phyloP scores from a whole-genome alignment of 2,888 invertebrate genomes.

The Brachyopa scutellaris region DNA sequence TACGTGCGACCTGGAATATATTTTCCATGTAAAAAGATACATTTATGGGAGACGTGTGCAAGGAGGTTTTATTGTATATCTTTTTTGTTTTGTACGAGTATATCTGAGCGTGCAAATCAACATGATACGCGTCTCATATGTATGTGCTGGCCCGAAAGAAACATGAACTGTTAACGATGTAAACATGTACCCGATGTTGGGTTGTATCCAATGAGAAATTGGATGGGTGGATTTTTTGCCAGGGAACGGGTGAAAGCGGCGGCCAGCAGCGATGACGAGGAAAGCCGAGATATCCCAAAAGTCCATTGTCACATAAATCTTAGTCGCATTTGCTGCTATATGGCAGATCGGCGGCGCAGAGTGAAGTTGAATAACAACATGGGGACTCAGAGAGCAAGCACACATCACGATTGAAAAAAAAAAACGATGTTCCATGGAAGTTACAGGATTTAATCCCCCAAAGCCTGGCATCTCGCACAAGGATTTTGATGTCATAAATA shows the following conservation, averaged over 20 bases:
- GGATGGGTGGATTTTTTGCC: background rate
- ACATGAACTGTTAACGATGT: slow-evolving; percentile 73
- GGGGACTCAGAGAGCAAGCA: slow-evolving; percentile 24
- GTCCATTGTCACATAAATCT: slow-evolving; percentile 69
- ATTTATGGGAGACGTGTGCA: slow-evolving; percentile 54
- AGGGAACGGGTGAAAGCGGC: background rate
- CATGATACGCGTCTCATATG: slow-evolving; percentile 59
- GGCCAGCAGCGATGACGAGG: slow-evolving; percentile 38
- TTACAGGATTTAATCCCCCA: slow-evolving; percentile 46
- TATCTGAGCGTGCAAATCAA: slow-evolving; percentile 72
- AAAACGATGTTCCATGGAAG: slow-evolving; percentile 47
- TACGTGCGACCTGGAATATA: slow-evolving; percentile 66
- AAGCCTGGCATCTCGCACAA: slow-evolving; percentile 51
- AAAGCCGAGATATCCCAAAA: slow-evolving; percentile 44
- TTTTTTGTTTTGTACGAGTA: slow-evolving; percentile 46
- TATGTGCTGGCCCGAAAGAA: slow-evolving; percentile 54
- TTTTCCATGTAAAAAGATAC: slow-evolving; percentile 69
- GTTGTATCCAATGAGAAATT: slow-evolving; percentile 31
- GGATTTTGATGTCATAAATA: slow-evolving; percentile 70
- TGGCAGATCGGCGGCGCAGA: slow-evolving; percentile 18
- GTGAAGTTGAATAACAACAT: slow-evolving; percentile 31
- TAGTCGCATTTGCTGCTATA: slow-evolving; percentile 57
- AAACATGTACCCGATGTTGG: slow-evolving; percentile 69
- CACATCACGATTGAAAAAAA: slow-evolving; percentile 25
- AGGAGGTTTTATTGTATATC: slow-evolving; percentile 65